A percentile compares a stretch with the other conserved stretches of the same genome.
These are phyloP conservation scores for Achlya flavicornis DNA, from an alignment of 2,888 invertebrate species.

Conservation along the genomic window DNA sequence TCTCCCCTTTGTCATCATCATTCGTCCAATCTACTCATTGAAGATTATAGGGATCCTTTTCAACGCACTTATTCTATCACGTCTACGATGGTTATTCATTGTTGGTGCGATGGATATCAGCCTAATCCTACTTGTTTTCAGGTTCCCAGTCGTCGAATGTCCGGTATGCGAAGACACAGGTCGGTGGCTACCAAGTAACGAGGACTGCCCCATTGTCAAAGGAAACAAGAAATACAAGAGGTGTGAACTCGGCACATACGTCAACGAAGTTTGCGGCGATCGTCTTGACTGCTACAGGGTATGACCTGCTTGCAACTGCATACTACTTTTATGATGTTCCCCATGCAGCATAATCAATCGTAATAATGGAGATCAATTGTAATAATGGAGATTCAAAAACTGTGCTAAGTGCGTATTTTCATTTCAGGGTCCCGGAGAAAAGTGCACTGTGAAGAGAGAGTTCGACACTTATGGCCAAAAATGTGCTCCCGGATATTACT, in stretches of 20 bases:
- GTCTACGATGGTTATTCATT: not conserved
- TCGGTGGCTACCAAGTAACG: constrained; percentile 55
- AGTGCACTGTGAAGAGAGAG: constrained; percentile 69
- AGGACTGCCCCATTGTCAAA: constrained; percentile 56
- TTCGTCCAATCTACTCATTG: no score
- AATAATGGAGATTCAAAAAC: not conserved
- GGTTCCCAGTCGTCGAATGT: constrained; percentile 60
- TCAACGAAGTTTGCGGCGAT: constrained; percentile 66
- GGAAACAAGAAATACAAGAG: constrained; percentile 62
- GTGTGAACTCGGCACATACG: constrained; percentile 64
- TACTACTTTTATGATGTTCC: not conserved
- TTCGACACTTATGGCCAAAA: constrained; percentile 63
- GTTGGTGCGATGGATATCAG: no score
- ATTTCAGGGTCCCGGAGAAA: constrained; percentile 63
- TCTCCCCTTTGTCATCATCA: no score
- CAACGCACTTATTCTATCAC: not conserved
- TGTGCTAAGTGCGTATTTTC: constrained; percentile 13
- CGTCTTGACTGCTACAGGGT: constrained; percentile 72
- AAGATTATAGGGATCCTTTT: no score
- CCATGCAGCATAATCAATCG: no score
- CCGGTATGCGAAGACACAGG: constrained; percentile 64
- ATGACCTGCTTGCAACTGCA: constrained; percentile 15
- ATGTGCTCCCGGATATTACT: constrained; percentile 68
- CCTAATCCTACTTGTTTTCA: constrained; percentile 20
- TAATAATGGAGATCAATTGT: no score